Evolutionary conservation across 2,888 invertebrate species (phyloP).

Genomic region (Phaedon cochleariae): DNA sequence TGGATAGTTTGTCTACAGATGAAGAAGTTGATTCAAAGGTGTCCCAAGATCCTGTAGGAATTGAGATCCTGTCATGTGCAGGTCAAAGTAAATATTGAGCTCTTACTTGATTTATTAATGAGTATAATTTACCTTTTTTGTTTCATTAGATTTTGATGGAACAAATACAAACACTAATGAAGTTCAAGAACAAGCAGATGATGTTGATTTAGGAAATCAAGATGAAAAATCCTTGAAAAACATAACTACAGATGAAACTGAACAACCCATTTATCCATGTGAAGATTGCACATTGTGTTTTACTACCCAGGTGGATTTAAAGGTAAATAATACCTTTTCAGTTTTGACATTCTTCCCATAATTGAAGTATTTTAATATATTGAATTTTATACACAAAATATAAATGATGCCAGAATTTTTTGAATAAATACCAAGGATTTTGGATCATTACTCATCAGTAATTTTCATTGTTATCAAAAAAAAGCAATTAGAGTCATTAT

Average conservation of each 20-base stretch:
- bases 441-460: too few relatives aligned
- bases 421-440: too few relatives aligned
- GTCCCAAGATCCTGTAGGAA: neutral
- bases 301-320: slow-evolving; percentile 56
- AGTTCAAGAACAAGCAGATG: slow-evolving; percentile 22
- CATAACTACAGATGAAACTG: slow-evolving; percentile 55
- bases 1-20: neutral
- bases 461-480: too few relatives aligned
- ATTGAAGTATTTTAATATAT: too few relatives aligned
- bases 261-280: slow-evolving; percentile 59
- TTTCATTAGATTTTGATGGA: neutral
- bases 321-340: too few relatives aligned
- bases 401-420: too few relatives aligned
- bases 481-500: too few relatives aligned
- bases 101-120: neutral
- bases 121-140: neutral
- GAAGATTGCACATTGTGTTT: slow-evolving; percentile 60
- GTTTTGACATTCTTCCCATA: too few relatives aligned
- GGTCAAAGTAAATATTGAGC: neutral
- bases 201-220: slow-evolving; percentile 19
- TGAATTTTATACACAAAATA: too few relatives aligned
- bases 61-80: neutral
- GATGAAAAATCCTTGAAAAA: slow-evolving; percentile 28
- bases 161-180: slow-evolving; percentile 14
- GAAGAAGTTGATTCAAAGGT: neutral